Evolutionary conservation across 2,113 vertebrate genomes (phyloP), one percentile per base, ranked within the genome.

Genomic region (Pygoscelis adeliae): DNA sequence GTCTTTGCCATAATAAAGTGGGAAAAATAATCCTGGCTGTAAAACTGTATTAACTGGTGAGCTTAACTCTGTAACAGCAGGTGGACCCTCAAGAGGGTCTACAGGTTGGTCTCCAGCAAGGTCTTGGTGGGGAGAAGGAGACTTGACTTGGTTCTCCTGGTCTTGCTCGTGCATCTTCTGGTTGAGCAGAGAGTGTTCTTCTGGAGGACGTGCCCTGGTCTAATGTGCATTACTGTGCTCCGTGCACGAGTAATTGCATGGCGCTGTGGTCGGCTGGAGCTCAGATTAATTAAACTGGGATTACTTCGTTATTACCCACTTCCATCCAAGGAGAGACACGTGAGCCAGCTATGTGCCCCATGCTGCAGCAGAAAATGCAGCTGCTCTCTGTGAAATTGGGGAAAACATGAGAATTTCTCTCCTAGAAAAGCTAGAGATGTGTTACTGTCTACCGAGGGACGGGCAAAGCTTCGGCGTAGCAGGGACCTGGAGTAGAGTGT

Each of bases 261-360:
- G 44, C 47, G 69, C 46, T 0, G 1, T 61, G 74, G 30, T 44
- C 0, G 0, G 15, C 34, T 0, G 0, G 56, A 85, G 32, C 14
- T 90, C 32, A 7, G 29, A 12, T 50, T 66, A 86, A 56, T 86
- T 65, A 63, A 72, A 29, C 0, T 23, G 50, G 50, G 55, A 12
- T 77, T 69, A 5, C 6, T 47, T 22, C 2, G 4, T 50, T 14
- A 1, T 71, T 53, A 46, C 13, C 16, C 20, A 4, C 40, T 62
- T 26, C 44, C 14, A 3, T 9, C 44, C 5, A 1, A 10, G 47
- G 44, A 83, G 76, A 42, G 22, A 13, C 2, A 2, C 2, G 1
- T 10, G 32, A 61, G 61, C 38, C 38, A 34, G 55, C 38, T 4
- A 1, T 4, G 29, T 42, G 49, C 50, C 27, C n/a, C 4, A 0